Evolutionary conservation across 2,113 vertebrate genomes (phyloP).

Genomic region (Notiomystis cincta): DNA sequence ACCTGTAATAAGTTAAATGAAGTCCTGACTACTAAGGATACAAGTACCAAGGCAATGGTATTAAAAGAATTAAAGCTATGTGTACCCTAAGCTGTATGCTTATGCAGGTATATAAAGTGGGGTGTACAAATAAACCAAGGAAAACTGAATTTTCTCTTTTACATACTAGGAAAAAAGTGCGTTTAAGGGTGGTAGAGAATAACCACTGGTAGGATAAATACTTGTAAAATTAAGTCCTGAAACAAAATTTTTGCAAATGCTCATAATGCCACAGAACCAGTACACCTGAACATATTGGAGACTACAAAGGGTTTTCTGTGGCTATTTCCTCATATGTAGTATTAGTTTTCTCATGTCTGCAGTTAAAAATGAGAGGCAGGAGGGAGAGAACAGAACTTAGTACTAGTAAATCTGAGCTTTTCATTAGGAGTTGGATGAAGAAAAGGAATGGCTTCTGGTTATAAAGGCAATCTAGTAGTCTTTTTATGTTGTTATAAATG

Average conservation of each 20-base stretch:
- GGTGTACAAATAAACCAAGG: background rate
- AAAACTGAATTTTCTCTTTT: background rate
- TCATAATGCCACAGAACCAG: background rate
- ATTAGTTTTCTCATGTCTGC: background rate
- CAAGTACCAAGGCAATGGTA: background rate
- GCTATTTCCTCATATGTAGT: background rate
- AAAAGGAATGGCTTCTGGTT: background rate
- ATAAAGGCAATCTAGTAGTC: background rate
- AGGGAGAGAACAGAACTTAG: background rate
- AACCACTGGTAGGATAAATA: background rate
- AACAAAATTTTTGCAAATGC: background rate
- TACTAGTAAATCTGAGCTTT: background rate
- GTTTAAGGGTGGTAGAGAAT: background rate
- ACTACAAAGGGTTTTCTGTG: background rate
- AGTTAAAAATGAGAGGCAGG: background rate
- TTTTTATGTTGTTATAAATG: background rate
- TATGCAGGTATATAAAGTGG: background rate
- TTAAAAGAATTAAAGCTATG: background rate
- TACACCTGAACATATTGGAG: background rate
- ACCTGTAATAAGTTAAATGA: background rate
- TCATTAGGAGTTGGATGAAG: background rate
- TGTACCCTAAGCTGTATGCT: background rate
- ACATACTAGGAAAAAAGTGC: background rate
- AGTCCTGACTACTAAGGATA: background rate
- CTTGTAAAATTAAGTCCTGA: background rate